These are phyloP conservation scores for Drosophila willistoni DNA, from an alignment of 1,140 invertebrate genomes.

Conservation along the genomic window DNA sequence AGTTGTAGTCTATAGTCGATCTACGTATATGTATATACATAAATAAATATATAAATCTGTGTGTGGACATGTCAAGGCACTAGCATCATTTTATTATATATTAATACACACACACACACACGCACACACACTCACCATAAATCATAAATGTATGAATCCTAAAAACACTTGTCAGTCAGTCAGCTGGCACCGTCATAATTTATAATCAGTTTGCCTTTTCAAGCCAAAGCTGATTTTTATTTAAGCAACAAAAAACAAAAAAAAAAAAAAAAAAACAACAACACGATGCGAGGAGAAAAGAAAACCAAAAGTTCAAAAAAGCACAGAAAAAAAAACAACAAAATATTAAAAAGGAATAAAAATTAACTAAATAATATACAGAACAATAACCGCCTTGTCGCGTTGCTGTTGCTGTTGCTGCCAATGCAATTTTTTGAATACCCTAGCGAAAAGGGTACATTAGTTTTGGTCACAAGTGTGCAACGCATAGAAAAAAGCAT, in stretches of 20 bases:
- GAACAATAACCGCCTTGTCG: conserved; percentile 50
- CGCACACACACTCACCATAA: conserved; percentile 51
- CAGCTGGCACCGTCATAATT: conserved; percentile 75
- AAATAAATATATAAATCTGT: conserved; percentile 20
- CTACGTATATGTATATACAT: neutral
- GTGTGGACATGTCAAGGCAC: conserved; percentile 55
- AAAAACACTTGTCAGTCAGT: conserved; percentile 74
- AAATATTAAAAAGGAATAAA: conserved; percentile 30
- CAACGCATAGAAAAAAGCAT: too few species aligned
- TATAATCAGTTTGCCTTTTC: conserved; percentile 77
- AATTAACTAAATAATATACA: conserved; percentile 28
- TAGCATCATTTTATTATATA: conserved; percentile 55
- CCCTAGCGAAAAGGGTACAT: too few species aligned
- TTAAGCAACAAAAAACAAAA: conserved; percentile 23
- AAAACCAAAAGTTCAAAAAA: neutral
- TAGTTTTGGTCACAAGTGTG: too few species aligned
- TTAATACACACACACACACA: conserved; percentile 31
- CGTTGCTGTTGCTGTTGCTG: too few species aligned
- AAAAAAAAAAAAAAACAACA: conserved; percentile 16
- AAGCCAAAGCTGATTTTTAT: conserved; percentile 45
- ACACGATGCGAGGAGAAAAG: conserved; percentile 10
- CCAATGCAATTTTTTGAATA: too few species aligned
- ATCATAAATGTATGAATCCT: conserved; percentile 74
- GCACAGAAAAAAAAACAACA: conserved; percentile 25
- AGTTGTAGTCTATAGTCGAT: conserved; percentile 48